Evolutionary conservation across 1,140 invertebrate genomes (phyloP).

Genomic region (Cherax destructor): DNA sequence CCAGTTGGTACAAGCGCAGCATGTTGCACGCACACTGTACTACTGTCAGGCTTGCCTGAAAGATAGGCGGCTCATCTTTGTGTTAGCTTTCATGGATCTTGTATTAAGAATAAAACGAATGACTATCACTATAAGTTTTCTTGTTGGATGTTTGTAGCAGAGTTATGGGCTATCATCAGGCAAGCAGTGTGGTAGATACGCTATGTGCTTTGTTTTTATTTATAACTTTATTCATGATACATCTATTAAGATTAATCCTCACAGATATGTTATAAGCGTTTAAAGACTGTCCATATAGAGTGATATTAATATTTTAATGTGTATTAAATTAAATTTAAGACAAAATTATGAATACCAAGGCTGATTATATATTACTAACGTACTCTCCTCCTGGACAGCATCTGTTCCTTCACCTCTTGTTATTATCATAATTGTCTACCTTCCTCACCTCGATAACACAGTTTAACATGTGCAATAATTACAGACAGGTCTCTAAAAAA

Average conservation of each 20-base stretch:
- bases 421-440: constrained; percentile 23
- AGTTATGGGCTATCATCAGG: constrained; percentile 9
- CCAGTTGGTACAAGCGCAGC: constrained; percentile 61
- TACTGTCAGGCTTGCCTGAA: constrained; percentile 46
- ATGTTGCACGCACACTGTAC: constrained; percentile 62
- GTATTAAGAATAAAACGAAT: background rate
- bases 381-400: constrained; percentile 62
- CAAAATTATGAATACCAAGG: constrained; percentile 37
- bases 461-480: constrained; percentile 42
- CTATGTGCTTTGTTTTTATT: constrained; percentile 59
- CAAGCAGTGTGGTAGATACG: constrained; percentile 28
- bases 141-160: background rate
- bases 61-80: background rate
- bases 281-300: constrained; percentile 45
- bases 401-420: constrained; percentile 40
- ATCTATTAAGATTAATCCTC: constrained; percentile 49
- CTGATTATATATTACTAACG: constrained; percentile 57
- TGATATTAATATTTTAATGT: constrained; percentile 52
- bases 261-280: constrained; percentile 41
- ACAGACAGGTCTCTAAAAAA: constrained; percentile 18
- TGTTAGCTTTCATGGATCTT: background rate
- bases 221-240: constrained; percentile 58
- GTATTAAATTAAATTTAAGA: constrained; percentile 50
- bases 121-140: too few species aligned
- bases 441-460: constrained; percentile 54